Evolutionary conservation across 2,888 invertebrate species (phyloP).

Genomic region (Sericinus montela): DNA sequence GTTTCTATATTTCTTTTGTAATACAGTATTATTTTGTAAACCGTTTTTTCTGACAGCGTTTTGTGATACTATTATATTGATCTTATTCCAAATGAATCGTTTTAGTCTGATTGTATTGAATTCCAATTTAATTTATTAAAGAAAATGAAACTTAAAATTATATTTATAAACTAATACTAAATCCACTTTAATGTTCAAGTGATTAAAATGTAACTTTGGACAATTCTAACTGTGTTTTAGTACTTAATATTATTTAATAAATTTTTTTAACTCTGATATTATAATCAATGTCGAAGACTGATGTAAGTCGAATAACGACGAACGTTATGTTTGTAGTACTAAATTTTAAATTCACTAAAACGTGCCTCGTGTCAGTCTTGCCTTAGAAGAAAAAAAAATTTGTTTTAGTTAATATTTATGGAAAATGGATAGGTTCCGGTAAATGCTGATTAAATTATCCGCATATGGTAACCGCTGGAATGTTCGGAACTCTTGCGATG

Average conservation of each 20-base stretch:
- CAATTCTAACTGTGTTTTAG: no score
- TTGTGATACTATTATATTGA: conserved; percentile 43
- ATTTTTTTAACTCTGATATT: not conserved
- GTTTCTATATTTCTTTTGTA: conserved; percentile 37
- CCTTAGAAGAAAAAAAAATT: conserved; percentile 35
- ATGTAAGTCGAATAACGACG: not conserved
- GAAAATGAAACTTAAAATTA: not conserved
- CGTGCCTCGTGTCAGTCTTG: conserved; percentile 51
- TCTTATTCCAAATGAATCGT: not conserved
- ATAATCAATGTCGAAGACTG: conserved; percentile 2
- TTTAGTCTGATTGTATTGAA: no score
- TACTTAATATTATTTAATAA: no score
- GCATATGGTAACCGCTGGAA: no score
- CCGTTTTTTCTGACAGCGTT: conserved; percentile 45
- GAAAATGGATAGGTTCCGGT: no score
- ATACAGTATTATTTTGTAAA: conserved; percentile 55
- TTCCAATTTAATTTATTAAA: no score
- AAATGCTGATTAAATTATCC: no score
- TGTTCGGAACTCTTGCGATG: no score
- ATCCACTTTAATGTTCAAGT: no score
- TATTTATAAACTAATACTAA: no score
- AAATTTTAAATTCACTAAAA: conserved; percentile 19
- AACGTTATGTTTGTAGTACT: conserved; percentile 3
- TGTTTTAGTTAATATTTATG: not conserved
- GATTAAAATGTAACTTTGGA: no score